Base-by-base conservation (phyloP, 2,888 invertebrate species). In the Macaria liturata region DNA sequence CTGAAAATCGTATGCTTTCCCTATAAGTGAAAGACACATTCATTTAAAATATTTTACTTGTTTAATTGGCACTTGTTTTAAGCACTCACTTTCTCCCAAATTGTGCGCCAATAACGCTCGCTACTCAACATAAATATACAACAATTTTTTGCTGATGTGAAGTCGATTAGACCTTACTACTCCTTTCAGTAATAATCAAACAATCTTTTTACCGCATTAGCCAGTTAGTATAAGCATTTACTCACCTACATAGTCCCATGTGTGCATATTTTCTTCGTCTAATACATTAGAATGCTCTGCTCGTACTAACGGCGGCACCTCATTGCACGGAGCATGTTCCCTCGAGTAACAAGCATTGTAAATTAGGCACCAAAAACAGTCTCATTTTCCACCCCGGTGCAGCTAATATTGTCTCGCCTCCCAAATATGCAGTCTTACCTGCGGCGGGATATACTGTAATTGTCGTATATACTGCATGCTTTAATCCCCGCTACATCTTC, bases 351-450 rank as follows among this genome's bases (percentile, higher is more conserved):
- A 79, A 76, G 76, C 83, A 80, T 81, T 83, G 83, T 90, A 88
- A 89, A 88, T 89, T 88, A 88, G 80, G 74, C 76, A 81, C 84
- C 86, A 86, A 89, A 88, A 88, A 84, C 88, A 84, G 88, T 86
- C 84, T 86, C 85, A 82, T 88, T 89, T 94, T 94, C 93, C 93
- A 89, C 92, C 88, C 93, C 89, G 92, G 93, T 81, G 83, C 83
- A 82, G 84, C 88, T 90, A 91, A 91, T 89, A 90, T 88, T 87
- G 91, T 89, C 89, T 89, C 86, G 81, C 78, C 79, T 73, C 79
- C 87, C 76, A 90, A 88, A 88, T 88, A 89, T 88, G 85, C 86
- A 85, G 78, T 72, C 83, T 86, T 85, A 91, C 91, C 91, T 90
- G 89, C 79, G 55, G 73, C 79, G 76, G 82, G 79, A 87, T 83